Evolutionary conservation across 2,797 vertebrate species (phyloP), one percentile per base, ranked within the genome.

Genomic region (Myoxocephalus aenaeus): DNA sequence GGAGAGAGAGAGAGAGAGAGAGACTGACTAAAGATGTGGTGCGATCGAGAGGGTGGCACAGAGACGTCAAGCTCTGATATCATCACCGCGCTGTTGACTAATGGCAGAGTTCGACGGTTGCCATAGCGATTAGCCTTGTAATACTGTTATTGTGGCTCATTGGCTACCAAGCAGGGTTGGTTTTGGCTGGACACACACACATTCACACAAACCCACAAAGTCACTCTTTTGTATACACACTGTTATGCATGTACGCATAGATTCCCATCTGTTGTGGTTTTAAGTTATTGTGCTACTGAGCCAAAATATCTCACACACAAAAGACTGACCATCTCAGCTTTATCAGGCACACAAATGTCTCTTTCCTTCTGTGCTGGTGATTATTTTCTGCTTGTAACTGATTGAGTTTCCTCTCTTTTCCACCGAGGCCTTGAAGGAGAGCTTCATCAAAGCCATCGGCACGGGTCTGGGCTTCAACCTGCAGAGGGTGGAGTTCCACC

Each of bases 401-500:
- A 89, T 78, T 42, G 7, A 1, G 25, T 83, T 75, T 69, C n/a
- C 25, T 77, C 20, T 29, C 12, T 77, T 63, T 46, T 80, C 34
- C 38, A 18, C 57, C 34, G 85, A 99, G 98, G 94, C 97, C 27
- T 86, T 99, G 83, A 99, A 99, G 82, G 98, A 99, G 94, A 99
- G 98, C 93, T 99, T 97, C 87, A 96, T 99, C 91, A 99, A 99
- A 90, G 98, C 97, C 63, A 89, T 98, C 38, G 98, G 98, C 79
- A 94, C 97, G 10, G 98, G 98, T 73, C 93, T 99, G 70, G 96
- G 96, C 75, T 99, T 99, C 86, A 95, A 97, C 81, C 96, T 99
- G 71, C 97, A 98, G 82, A 94, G 98, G 84, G 95, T 94, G 87
- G 98, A 99, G 93, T 99, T 99, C 91, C 95, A 96, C 86, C 94